These are phyloP conservation scores for Vulpes vulpes DNA, from an alignment of 2,113 vertebrate genomes.

Conservation along the genomic window DNA sequence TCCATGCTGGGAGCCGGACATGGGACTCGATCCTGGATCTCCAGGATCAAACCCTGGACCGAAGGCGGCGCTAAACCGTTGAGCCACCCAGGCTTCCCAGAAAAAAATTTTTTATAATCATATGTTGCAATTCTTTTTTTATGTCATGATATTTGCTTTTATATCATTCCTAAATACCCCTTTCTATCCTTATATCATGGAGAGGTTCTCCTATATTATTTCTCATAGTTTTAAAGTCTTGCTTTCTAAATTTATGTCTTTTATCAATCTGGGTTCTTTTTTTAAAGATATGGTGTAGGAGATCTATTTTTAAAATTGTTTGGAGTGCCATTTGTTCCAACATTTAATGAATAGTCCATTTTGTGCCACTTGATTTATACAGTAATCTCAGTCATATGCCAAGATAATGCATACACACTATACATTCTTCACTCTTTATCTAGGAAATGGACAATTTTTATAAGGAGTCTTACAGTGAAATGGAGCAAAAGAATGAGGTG, in stretches of 20 bases:
- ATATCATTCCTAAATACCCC: not conserved
- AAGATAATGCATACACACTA: not conserved
- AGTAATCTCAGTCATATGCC: not conserved
- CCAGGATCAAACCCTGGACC: too few relatives aligned
- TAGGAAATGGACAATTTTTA: not conserved
- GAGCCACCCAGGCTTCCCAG: too few relatives aligned
- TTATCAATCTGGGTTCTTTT: not conserved
- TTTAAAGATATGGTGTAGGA: not conserved
- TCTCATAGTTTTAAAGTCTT: not conserved
- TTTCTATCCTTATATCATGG: not conserved
- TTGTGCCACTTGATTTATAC: not conserved
- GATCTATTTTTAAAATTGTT: not conserved
- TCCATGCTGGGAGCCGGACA: too few relatives aligned
- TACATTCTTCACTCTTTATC: not conserved
- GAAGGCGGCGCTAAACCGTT: too few relatives aligned
- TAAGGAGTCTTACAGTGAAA: not conserved
- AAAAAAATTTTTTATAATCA: not conserved
- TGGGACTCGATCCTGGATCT: too few relatives aligned
- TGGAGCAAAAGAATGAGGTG: not conserved
- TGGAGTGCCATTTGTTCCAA: not conserved
- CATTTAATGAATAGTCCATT: not conserved
- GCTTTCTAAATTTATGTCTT: constrained; percentile 11
- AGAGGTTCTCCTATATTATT: not conserved
- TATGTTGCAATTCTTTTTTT: not conserved
- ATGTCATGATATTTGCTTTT: not conserved